A percentile compares a stretch with the other conserved stretches of the same genome.
phyloP scores from a whole-genome alignment of 1,140 invertebrate species.

The Gryon sp. region DNA sequence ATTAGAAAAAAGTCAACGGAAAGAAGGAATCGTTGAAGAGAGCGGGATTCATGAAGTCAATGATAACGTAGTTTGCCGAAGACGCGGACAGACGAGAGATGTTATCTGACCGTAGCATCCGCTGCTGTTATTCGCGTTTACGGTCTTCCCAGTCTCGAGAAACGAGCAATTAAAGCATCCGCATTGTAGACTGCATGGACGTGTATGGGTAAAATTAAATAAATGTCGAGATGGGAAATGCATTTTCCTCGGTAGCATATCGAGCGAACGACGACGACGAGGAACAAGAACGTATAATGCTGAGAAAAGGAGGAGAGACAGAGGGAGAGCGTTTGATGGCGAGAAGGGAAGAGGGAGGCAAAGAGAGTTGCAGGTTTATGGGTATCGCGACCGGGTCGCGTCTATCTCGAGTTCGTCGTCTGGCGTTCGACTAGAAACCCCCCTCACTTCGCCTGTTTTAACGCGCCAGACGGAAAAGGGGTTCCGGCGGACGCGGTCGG shows the following conservation, averaged over 20 bases:
- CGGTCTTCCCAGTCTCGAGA: conserved; percentile 63
- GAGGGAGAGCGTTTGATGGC: too few relatives aligned
- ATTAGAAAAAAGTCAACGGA: conserved; percentile 43
- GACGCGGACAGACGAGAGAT: conserved; percentile 57
- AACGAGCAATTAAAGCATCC: conserved; percentile 67
- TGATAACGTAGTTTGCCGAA: conserved; percentile 60
- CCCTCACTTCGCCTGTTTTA: conserved; percentile 43
- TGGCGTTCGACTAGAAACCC: conserved; percentile 67
- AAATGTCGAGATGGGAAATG: conserved; percentile 66
- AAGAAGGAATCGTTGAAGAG: conserved; percentile 11
- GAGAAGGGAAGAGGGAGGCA: neutral
- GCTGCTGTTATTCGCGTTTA: conserved; percentile 63
- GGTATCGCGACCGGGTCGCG: conserved; percentile 74
- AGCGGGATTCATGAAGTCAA: conserved; percentile 50
- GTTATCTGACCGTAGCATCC: conserved; percentile 64
- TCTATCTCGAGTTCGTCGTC: conserved; percentile 71
- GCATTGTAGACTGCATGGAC: conserved; percentile 58
- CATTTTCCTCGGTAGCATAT: conserved; percentile 60
- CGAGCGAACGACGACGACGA: conserved; percentile 22
- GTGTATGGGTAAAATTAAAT: conserved; percentile 67
- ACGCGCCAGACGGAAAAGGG: conserved; percentile 43
- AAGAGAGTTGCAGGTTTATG: conserved; percentile 71
- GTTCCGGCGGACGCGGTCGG: conserved; percentile 36
- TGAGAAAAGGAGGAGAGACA: neutral
- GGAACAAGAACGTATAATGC: conserved; percentile 22